Percentiles rank a stretch among this genome's conserved stretches.
phyloP scores from a whole-genome alignment of 30 jellyfish, hydroid and myxozoan species.

The Nemopilema nomurai region DNA sequence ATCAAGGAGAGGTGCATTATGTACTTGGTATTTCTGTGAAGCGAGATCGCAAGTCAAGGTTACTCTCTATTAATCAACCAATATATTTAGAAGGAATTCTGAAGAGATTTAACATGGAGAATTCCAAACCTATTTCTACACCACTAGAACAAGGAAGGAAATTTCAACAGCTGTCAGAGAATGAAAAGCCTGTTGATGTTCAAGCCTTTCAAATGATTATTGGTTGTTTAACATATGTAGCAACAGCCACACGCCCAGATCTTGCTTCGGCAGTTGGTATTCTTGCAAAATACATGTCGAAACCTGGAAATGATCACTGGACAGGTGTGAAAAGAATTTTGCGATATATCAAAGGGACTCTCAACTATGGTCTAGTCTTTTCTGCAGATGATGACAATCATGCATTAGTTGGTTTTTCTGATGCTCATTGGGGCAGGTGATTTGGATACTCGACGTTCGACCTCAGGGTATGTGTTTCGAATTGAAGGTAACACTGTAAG shows the following conservation, averaged over 20 bases:
- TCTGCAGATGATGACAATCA: slow-evolving; percentile 9
- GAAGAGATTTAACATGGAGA: slow-evolving; percentile 48
- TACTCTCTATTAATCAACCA: slow-evolving; percentile 38
- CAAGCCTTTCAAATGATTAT: slow-evolving; percentile 17
- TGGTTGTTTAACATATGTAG: slow-evolving; percentile 51
- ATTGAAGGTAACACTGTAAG: slow-evolving; percentile 8
- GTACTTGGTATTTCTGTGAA: slow-evolving; percentile 45
- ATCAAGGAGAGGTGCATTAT: slow-evolving; percentile 47
- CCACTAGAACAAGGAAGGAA: slow-evolving; percentile 59
- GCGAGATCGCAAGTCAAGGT: slow-evolving; percentile 33
- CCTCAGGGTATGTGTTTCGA: slow-evolving; percentile 56
- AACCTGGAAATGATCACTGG: slow-evolving; percentile 55
- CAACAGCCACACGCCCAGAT: slow-evolving; percentile 47
- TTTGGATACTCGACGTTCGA: slow-evolving; percentile 34
- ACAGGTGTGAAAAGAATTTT: slow-evolving; percentile 42
- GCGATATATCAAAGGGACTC: slow-evolving; percentile 51
- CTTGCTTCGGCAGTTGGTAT: slow-evolving; percentile 56
- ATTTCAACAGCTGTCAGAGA: slow-evolving; percentile 49
- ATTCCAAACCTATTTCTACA: slow-evolving; percentile 55
- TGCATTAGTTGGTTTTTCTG: slow-evolving; percentile 32
- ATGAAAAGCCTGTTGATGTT: slow-evolving; percentile 32
- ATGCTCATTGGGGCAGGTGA: slow-evolving; percentile 68
- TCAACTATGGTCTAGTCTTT: slow-evolving; percentile 22
- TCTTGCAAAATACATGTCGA: slow-evolving; percentile 40
- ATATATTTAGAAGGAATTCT: slow-evolving; percentile 35